These are phyloP conservation scores for Lasiurus cinereus DNA, from an alignment of 2,113 vertebrate genomes.

Conservation along the genomic window DNA sequence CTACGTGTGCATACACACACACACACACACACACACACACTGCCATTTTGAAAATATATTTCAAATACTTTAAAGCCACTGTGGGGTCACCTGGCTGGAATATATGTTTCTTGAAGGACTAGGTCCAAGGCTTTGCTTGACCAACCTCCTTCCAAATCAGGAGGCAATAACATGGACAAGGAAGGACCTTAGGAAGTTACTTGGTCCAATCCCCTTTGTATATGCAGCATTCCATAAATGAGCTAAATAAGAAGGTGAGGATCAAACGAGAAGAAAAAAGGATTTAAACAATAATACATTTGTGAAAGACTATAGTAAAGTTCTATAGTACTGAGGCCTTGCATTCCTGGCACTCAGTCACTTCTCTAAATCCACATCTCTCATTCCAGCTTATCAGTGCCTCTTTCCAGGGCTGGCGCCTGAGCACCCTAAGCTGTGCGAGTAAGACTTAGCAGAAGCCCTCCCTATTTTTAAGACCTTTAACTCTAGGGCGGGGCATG, in stretches of 20 bases:
- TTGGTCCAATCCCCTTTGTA: not conserved
- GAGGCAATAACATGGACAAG: not conserved
- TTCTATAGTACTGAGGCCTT: not conserved
- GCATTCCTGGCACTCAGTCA: not conserved
- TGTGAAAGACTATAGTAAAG: not conserved
- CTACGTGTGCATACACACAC: not conserved
- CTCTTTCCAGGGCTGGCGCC: not conserved
- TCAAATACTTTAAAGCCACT: not conserved
- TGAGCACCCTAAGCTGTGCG: no score
- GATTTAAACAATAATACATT: not conserved
- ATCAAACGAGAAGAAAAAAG: not conserved
- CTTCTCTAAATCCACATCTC: not conserved
- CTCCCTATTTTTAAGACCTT: not conserved
- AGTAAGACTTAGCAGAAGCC: not conserved
- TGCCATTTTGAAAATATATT: not conserved
- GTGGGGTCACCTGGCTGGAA: not conserved
- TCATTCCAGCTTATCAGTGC: not conserved
- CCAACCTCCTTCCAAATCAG: not conserved
- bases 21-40: not conserved
- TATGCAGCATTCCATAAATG: not conserved
- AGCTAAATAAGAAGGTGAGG: not conserved
- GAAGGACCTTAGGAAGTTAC: not conserved
- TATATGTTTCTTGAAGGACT: not conserved
- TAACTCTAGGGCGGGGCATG: not conserved
- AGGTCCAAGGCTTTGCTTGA: not conserved